Base-by-base conservation (phyloP, 2,113 vertebrate genomes). In the Rhegmatorhina hoffmannsi region DNA sequence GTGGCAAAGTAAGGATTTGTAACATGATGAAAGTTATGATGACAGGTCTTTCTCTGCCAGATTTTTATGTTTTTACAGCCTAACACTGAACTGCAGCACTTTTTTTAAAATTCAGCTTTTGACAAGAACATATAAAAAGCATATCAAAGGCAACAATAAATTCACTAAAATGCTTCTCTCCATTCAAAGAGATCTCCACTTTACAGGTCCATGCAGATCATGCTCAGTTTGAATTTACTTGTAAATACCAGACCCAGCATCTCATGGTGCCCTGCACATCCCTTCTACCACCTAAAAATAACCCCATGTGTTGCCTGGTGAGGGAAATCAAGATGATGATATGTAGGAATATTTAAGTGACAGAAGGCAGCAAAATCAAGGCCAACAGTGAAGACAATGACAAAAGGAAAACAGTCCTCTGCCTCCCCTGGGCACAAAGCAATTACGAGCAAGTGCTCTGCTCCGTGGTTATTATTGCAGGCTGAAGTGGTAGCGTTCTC, bases 21-120 rank as follows among this genome's bases (percentile, higher is more conserved):
- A 94, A 85, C 85, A 94, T 66, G 96, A 95, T 94, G 94, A 93
- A 95, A 97, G 94, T 96, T 95, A 97, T 46, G 82, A 95, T 94
- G 93, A 96, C 95, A 96, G 87, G 76, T 95, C 85, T 89, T 88
- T 87, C 84, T 95, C 64, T 94, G 96, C 94, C 95, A 97, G 94
- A 95, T 92, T 92, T 95, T 94, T 96, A 38, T 96, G 92, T 77
- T 94, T 96, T 95, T 95, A 81, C 87, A 93, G 92, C 90, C 87
- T 95, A 95, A 94, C 91, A 90, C 87, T 78, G 73, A 95, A 86
- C 53, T 87, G 60, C 58, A 87, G 84, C 49, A 47, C 66, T 87
- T 82, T 91, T 84, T 81, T 87, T 92, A 26, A 1, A 94, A 92
- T 95, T 93, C 87, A 34, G 56, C 53, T 95, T 95, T 72, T 96